Base-by-base conservation (phyloP, 2,888 invertebrate genomes). In the Phyto melanocephala region DNA sequence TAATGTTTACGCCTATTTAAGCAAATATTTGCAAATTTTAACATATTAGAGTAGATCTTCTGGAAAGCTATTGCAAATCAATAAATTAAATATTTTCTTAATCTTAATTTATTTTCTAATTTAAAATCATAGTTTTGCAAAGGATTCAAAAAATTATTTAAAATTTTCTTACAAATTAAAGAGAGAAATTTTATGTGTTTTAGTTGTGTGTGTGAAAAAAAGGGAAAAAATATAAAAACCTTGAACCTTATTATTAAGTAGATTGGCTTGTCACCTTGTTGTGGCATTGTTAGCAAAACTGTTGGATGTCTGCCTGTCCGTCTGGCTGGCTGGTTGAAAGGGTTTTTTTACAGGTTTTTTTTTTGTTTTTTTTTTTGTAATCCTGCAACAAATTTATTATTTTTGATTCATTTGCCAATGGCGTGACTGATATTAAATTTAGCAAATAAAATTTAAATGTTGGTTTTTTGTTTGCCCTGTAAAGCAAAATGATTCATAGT, bases 401-500 rank as follows among this genome's bases (percentile, higher is more conserved):
- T 22, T 70, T 42, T 71, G 40, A 24, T 56, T 54, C 2, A 24
- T 67, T 37, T 56, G n/a, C 28, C 35, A 67, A 47, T 81, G 67
- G 72, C 81, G 81, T 81, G 81, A 81, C 77, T 77, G 10, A 72
- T 77, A 62, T 72, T 72, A 72, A 81, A 68, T 81, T 72, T 54
- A 52, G 20, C 63, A 75, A 82, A 70, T 58, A 67, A 74, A 70
- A 75, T 54, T 60, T 54, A 54, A 67, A 60, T 78, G 20, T 13
- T 37, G 8, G 35, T 42, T 33, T 37, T 50, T 60, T 33, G 24
- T 50, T 60, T 33, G 37, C 10, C 10, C 3, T 28, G 11, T 8
- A 35, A 35, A n/a, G n/a, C 42, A 54, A 63, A 77, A 45, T 52
- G 11, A 24, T 35, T 45, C 35, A 63, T 60, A 76, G 63, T 63